Base-by-base conservation (phyloP, 2,113 vertebrate genomes). In the Hippoglossus stenolepis region DNA sequence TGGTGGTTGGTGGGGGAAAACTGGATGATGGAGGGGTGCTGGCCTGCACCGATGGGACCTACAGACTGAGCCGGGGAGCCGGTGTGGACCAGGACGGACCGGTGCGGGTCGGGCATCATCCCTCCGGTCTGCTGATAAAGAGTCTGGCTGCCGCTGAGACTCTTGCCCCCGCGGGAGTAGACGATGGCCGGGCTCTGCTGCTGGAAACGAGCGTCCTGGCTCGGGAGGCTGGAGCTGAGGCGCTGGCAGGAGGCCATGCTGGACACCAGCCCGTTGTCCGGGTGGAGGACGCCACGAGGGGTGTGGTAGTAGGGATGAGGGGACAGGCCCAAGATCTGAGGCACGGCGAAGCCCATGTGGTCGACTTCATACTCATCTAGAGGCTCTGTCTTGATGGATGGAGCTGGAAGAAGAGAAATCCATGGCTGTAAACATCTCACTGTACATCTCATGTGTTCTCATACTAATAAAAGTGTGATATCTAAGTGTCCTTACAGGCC, bases 371-470 rank as follows among this genome's bases (percentile, higher is more conserved):
- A 98, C 79, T 99, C 97, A 73, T 99, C 98, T 14, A 94, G 76
- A 54, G 98, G 98, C 90, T 99, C 98, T 0, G 97, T 97, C 95
- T 99, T 99, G 89, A 99, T 98, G 88, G 96, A 95, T 10, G 97
- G 96, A 90, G 97, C 97, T 98, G 93, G 2, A 63, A 49, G 38
- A 61, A 61, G 26, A 53, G 20, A 49, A n/a, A 54, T 6, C 49
- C 45, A 17, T 4, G 12, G 11, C 15, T 4, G 47, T 51, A 2
- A 18, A 18, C 18, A n/a, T 54, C 53, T 54, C 31, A 31, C 31
- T 31, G 31, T 1, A 31, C 31, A 6, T 31, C 31, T 31, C 31
- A 31, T 31, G 31, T 7, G 31, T 31, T 31, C 51, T n/a, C 9
- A n/a, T 2, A 21, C 7, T 9, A 2, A n/a, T 3, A n/a, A 10